Percentiles rank a stretch among this genome's conserved stretches.
These are phyloP conservation scores for Drosophila arizonae DNA, from an alignment of 1,140 invertebrate genomes.

Conservation along the genomic window DNA sequence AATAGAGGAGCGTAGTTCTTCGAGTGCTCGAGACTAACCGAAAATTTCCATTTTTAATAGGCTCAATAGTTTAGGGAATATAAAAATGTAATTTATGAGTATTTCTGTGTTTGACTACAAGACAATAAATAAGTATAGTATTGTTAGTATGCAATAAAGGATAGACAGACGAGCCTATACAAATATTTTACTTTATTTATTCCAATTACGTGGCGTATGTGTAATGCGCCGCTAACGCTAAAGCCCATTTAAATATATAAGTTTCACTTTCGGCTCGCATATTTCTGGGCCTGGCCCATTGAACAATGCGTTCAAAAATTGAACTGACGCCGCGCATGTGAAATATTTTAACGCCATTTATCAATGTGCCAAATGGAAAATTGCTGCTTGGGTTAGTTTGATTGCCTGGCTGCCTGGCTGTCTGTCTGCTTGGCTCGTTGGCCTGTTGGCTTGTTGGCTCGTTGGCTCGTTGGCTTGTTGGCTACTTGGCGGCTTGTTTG, in stretches of 20 bases:
- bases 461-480: constrained; percentile 44
- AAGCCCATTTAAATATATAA: constrained; percentile 26
- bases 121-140: not conserved
- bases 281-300: constrained; percentile 12
- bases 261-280: constrained; percentile 47
- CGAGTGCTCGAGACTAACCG: no score
- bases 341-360: constrained; percentile 81
- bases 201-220: constrained; percentile 29
- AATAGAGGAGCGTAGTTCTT: no score
- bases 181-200: not conserved
- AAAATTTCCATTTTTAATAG: no score
- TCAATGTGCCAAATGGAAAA: constrained; percentile 62
- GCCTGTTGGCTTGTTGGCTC: constrained; percentile 40
- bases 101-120: no score
- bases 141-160: no score
- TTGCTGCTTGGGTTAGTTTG: constrained; percentile 22
- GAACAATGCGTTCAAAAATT: constrained; percentile 47
- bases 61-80: no score
- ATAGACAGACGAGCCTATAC: no score
- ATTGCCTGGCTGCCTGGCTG: constrained; percentile 3
- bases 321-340: constrained; percentile 52
- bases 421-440: constrained; percentile 29
- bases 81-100: no score
- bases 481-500: constrained; percentile 11
- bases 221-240: constrained; percentile 33